Evolutionary conservation across 2,888 invertebrate species (phyloP), one percentile per base, ranked within the genome.

Genomic region (Drosophila atroscutellata): DNA sequence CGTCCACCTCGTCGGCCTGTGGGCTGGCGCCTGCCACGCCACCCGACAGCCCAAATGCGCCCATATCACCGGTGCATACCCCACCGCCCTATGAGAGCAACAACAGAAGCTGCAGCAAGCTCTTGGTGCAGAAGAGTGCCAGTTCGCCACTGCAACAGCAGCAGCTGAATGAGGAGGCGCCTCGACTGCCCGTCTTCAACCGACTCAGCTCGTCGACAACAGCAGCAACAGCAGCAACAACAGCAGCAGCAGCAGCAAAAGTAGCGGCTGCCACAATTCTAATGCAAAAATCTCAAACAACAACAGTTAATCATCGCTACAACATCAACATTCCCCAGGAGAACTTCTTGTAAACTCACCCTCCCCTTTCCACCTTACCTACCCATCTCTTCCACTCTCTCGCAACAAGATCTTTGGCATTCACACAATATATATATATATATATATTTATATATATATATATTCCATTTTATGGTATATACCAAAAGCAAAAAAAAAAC

Each of bases 101-200:
- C 62, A 76, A 24, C 51, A 55, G 5, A 13, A 50, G 0, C 30
- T 56, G 26, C 65, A 61, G 32, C 52, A 91, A 89, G 65, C 90
- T 86, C 74, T 36, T 87, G 79, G 77, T 92, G 56, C 91, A 91
- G 63, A 92, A 91, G 76, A 92, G 91, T 69, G 83, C 84, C 59
- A 91, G 89, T 63, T 87, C 92, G 52, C 91, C 58, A 66, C 15
- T 72, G 57, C 76, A 75, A 2, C 74, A 55, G 51, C 80, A 80
- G 9, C 75, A 56, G 52, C 78, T 79, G 6, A 77, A 80, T 32
- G 86, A 89, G 72, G 86, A 87, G 72, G 72, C 68, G 63, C 95
- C 95, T 58, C 94, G 97, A 86, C 94, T 97, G 92, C 97, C 97
- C 51, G 97, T 97, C 39, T 97, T 97, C 94, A 96, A 96, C 93